Conservation (phyloP, 2,113 vertebrate genomes). For the Burhinus bistriatus region DNA sequence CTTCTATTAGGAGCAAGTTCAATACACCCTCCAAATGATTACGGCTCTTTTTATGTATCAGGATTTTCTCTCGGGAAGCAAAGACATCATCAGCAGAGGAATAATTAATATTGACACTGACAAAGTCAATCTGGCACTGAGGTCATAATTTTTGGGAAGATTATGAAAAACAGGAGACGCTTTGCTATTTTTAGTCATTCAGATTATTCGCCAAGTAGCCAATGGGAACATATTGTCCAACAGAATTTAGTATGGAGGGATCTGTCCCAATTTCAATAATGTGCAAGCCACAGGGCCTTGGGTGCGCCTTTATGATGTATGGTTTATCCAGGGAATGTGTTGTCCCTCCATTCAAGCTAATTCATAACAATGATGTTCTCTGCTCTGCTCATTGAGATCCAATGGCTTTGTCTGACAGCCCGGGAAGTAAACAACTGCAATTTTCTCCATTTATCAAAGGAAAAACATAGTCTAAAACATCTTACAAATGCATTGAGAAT, state of each 20-base stretch:
- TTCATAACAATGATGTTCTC: not conserved
- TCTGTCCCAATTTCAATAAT: not conserved
- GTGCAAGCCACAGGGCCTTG: not conserved
- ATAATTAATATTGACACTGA: slow-evolving; percentile 26
- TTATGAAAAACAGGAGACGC: not conserved
- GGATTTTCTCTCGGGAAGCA: not conserved
- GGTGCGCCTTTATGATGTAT: not conserved
- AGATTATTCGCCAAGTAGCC: not conserved
- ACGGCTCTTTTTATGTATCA: not conserved
- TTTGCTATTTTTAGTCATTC: not conserved
- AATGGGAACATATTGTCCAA: not conserved
- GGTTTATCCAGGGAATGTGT: not conserved
- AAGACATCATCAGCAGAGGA: not conserved
- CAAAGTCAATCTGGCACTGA: not conserved
- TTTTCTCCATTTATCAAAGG: not conserved
- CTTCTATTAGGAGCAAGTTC: not conserved
- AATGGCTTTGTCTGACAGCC: not conserved
- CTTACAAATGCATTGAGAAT: not conserved
- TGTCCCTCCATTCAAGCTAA: not conserved
- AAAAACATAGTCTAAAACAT: not conserved
- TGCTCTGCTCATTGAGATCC: not conserved
- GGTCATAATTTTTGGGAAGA: not conserved
- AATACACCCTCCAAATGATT: not conserved
- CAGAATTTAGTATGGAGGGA: not conserved
- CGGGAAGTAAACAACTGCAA: not conserved